Evolutionary conservation across 1,140 invertebrate species (phyloP), one percentile per base, ranked within the genome.

Genomic region (Lineus longissimus): DNA sequence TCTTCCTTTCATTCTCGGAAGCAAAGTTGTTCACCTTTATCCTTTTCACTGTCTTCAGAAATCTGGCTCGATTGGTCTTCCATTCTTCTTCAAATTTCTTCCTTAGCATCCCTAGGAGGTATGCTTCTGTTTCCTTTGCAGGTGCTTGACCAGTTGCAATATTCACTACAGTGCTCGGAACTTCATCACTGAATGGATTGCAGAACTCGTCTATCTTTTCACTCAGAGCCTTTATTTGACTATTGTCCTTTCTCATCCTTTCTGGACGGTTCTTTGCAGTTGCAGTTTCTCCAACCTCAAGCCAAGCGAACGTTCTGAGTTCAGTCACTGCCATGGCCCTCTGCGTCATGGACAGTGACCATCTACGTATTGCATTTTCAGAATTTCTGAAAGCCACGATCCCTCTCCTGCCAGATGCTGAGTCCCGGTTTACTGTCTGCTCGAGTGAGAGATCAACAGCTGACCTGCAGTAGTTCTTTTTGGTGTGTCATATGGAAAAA

Each of bases 41-140:
- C 11, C 23, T n/a, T 19, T 57, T 57, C 7, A 57, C 19, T n/a
- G 23, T 4, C 55, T 57, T 25, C n/a, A 57, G 23, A 11, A 57
- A 29, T 57, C 55, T 4, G 6, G 2, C 27, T 6, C 6, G 7
- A 27, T 33, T 25, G n/a, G 6, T 33, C 6, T 27, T 19, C 23
- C 55, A 57, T 57, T 57, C 55, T 7, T 57, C 55, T 29, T 57
- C 7, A 25, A 57, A 57, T 33, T 25, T 4, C 30, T 57, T 19
- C 19, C 30, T 57, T n/a, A 57, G 55, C 13, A 19, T 33, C 6
- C 6, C 6, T 2, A 33, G n/a, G 6, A 57, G 27, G 55, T 57
- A 57, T 17, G 17, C 23, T 57, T 17, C 55, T 29, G 55, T 57
- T 11, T n/a, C 55, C 27, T 57, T 57, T n/a, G 11, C 6, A 7